Base-by-base conservation (phyloP, 2,797 vertebrate species). In the Pagetopsis macropterus region DNA sequence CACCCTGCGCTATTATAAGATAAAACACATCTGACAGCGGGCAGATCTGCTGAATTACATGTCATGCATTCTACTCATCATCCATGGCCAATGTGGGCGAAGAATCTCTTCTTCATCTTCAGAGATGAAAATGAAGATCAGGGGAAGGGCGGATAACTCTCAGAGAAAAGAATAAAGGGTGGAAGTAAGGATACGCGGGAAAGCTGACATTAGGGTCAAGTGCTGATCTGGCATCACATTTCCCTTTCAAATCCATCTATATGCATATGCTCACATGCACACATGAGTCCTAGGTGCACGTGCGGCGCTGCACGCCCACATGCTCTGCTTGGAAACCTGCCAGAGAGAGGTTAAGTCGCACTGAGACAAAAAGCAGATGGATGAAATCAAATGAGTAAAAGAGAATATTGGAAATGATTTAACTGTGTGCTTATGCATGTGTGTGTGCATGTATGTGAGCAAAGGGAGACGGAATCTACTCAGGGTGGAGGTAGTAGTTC, bases 141-240 rank as follows among this genome's bases (percentile, higher is more conserved):
- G 59, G 23, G 23, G 56, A 31, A 9, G 43, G 46, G 17, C 21
- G 50, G 33, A 5, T 21, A 59, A 69, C 65, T 75, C 5, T 8
- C n/a, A 78, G 75, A 57, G 56, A 65, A 31, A 55, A 71, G 73
- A 76, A 75, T 66, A 60, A 80, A 80, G 44, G 57, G 40, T 15
- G n/a, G 79, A 56, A 70, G 56, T 71, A 66, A 72, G 75, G 72
- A 75, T 69, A 59, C 76, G 68, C 17, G 17, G 48, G 63, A 64
- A 78, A 72, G 70, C 82, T 87, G 86, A 88, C 88, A 85, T 73
- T n/a, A 14, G 75, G 88, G 88, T 91, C 85, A 91, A 92, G 86
- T 88, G 83, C 86, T 92, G 84, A 89, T 87, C 83, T 81, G 50
- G 84, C 85, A 70, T 87, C 76, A 62, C 78, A 78, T 88, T 87